These are phyloP conservation scores for Megathymus violae DNA, from an alignment of 1,140 invertebrate species.

Conservation along the genomic window DNA sequence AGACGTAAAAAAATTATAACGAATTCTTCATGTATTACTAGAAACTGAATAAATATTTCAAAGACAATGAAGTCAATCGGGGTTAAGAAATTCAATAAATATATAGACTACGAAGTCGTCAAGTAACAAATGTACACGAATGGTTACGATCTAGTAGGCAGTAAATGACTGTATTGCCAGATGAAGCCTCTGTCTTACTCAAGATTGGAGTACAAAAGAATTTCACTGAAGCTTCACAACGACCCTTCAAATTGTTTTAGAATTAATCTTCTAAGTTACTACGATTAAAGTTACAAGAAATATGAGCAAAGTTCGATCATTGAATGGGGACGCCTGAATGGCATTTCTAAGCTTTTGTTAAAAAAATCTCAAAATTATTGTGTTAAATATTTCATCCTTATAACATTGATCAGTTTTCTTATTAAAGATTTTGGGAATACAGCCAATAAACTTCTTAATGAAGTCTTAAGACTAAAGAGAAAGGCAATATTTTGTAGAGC, in stretches of 20 bases:
- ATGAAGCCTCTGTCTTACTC: conserved; percentile 16
- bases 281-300: conserved; percentile 76
- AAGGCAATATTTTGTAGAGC: too few relatives aligned
- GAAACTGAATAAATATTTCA: too few relatives aligned
- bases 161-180: too few relatives aligned
- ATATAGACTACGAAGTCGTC: too few relatives aligned
- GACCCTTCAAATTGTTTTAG: conserved; percentile 61
- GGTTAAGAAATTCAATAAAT: too few relatives aligned
- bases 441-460: conserved; percentile 1
- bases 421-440: conserved; percentile 2
- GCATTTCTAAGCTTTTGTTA: conserved; percentile 56
- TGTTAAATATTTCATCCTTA: conserved; percentile 36
- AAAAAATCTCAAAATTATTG: conserved; percentile 47
- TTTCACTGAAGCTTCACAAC: conserved; percentile 34
- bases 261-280: conserved; percentile 71
- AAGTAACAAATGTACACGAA: too few relatives aligned
- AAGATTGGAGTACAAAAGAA: conserved; percentile 35
- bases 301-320: conserved; percentile 76
- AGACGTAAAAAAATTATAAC: too few relatives aligned
- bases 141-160: too few relatives aligned
- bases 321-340: conserved; percentile 60
- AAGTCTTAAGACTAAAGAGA: not conserved
- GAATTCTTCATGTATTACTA: too few relatives aligned
- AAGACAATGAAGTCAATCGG: too few relatives aligned
- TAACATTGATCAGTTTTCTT: conserved; percentile 5